phyloP scores from a whole-genome alignment of 2,113 vertebrate genomes.

The Neolamprologus fasciatus region DNA sequence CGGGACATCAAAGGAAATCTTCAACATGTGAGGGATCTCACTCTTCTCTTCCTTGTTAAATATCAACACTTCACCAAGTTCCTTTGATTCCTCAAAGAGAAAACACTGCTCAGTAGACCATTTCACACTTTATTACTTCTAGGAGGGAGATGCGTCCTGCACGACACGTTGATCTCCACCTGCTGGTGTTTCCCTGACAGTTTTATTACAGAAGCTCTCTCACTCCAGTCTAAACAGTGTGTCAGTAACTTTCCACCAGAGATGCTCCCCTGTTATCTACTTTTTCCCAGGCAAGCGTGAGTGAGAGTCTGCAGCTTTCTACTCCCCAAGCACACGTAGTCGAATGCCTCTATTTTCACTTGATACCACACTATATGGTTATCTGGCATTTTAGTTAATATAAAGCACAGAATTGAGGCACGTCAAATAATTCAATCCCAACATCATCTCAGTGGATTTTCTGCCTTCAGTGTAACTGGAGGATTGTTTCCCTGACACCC shows the following conservation, averaged over 20 bases:
- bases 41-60: neutral
- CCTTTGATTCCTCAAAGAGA: accelerated
- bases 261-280: accelerated
- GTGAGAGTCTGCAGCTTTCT: neutral
- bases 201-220: neutral
- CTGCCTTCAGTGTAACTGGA: neutral
- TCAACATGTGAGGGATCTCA: neutral
- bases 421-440: neutral
- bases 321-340: neutral
- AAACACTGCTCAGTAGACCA: neutral
- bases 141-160: neutral
- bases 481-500: neutral
- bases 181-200: neutral
- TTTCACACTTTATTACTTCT: neutral
- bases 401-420: neutral
- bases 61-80: neutral
- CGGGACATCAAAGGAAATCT: neutral
- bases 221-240: neutral
- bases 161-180: neutral
- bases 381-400: neutral
- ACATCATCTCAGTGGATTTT: neutral
- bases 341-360: neutral
- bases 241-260: neutral
- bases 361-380: neutral
- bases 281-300: neutral